phyloP scores from a whole-genome alignment of 2,888 invertebrate genomes.

The Phaonia tiefii region DNA sequence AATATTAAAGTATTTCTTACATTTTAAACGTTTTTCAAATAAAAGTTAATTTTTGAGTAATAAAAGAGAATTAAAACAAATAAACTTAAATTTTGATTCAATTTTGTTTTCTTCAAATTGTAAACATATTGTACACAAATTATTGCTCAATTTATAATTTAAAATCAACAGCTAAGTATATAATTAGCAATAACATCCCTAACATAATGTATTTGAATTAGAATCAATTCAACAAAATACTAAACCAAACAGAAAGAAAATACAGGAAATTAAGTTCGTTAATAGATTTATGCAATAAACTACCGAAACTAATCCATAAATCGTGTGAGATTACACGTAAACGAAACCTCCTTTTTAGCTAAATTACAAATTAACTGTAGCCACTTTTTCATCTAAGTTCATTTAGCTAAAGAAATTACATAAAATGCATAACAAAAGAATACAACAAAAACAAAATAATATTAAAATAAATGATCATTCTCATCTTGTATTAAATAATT shows the following conservation, averaged over 20 bases:
- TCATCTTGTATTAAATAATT: conserved; percentile 69
- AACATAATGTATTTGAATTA: conserved; percentile 23
- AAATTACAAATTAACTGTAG: conserved; percentile 73
- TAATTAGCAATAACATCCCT: background rate
- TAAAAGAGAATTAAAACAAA: too few species aligned
- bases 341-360: conserved; percentile 72
- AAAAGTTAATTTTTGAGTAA: too few species aligned
- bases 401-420: conserved; percentile 8
- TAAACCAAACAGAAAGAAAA: conserved; percentile 1
- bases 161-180: too few species aligned
- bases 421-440: conserved; percentile 40
- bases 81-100: conserved; percentile 42
- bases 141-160: conserved; percentile 20
- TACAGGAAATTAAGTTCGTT: conserved; percentile 67
- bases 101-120: conserved; percentile 39
- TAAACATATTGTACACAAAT: background rate
- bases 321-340: conserved; percentile 36
- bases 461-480: too few species aligned
- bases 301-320: conserved; percentile 10
- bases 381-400: conserved; percentile 27
- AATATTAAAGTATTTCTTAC: too few species aligned
- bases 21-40: too few species aligned
- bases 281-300: conserved; percentile 69
- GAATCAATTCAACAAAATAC: conserved; percentile 14
- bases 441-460: background rate